A percentile compares a stretch with the other conserved stretches of the same genome.
These are phyloP conservation scores for Phylloscopus trochiloides DNA, from an alignment of 2,113 vertebrate genomes.

Conservation along the genomic window DNA sequence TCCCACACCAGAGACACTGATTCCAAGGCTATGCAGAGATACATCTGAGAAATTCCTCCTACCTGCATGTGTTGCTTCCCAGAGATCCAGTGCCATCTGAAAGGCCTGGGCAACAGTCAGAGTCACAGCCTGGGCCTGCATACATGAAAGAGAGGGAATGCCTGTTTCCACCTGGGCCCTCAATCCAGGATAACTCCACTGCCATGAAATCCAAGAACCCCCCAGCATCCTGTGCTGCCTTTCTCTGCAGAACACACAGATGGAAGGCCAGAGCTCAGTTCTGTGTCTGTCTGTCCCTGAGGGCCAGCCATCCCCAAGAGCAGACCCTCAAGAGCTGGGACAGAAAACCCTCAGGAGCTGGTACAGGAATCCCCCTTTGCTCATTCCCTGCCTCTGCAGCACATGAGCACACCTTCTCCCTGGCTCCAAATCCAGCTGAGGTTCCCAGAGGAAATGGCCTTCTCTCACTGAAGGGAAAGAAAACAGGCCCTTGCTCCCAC, in stretches of 20 bases:
- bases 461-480: neutral
- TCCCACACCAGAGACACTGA: neutral
- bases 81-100: slow-evolving; percentile 87
- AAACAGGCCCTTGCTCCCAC: neutral
- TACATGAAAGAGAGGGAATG: neutral
- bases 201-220: neutral
- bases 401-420: neutral
- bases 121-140: slow-evolving; percentile 89
- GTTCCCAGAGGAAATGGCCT: neutral
- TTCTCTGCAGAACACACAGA: neutral
- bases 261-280: neutral
- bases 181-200: neutral
- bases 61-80: slow-evolving; percentile 87
- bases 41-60: neutral
- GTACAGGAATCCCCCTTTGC: neutral
- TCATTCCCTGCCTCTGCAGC: neutral
- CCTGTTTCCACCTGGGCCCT: neutral
- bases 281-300: neutral
- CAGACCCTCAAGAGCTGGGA: neutral
- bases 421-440: neutral
- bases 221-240: neutral
- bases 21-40: neutral
- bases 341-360: neutral
- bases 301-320: neutral
- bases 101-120: slow-evolving; percentile 91